Evolutionary conservation across 2,888 invertebrate genomes (phyloP), one percentile per base, ranked within the genome.

Genomic region (Acleris literana): DNA sequence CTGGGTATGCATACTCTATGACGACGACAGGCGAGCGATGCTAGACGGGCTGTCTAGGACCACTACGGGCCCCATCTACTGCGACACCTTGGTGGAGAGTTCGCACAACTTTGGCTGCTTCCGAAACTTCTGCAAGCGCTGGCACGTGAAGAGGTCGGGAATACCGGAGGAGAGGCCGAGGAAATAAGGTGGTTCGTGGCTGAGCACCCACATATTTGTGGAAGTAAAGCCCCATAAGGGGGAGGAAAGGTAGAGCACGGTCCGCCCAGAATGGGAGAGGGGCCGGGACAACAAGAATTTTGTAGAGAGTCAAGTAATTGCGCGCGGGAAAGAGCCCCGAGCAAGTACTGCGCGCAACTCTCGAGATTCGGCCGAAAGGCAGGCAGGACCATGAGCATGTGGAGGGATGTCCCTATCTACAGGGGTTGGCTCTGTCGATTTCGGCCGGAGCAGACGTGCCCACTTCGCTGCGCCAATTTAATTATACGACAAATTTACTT

Each of bases 281-380:
- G 20, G 49, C 20, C 11, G 33, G 44, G 55, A 55, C n/a, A 20
- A n/a, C 39, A 33, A 9, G 20, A 39, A 25, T 17, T 51, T 25
- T 51, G 48, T 49, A 39, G 63, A 16, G 6, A 33, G 39, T 18
- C 33, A 54, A 46, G 49, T 39, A 55, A 62, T 33, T 53, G 46
- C 48, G 49, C 48, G 48, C 39, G 46, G 20, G n/a, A 48, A 43
- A 17, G 44, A 62, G 53, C 46, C 54, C 53, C 18, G 54, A 54
- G 43, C 44, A 22, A 22, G 54, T 25, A n/a, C 11, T n/a, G 33
- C 9, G 60, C 17, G 60, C 60, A 25, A 9, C 52, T 52, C 43
- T 44, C 52, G 52, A 0, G 60, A 60, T 60, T 60, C 43, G 52
- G 52, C 62, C 51, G 57, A 20, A 25, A 63, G 57, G 63, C 56